phyloP scores from a whole-genome alignment of 2,113 vertebrate species.

The Centropus unirufus region DNA sequence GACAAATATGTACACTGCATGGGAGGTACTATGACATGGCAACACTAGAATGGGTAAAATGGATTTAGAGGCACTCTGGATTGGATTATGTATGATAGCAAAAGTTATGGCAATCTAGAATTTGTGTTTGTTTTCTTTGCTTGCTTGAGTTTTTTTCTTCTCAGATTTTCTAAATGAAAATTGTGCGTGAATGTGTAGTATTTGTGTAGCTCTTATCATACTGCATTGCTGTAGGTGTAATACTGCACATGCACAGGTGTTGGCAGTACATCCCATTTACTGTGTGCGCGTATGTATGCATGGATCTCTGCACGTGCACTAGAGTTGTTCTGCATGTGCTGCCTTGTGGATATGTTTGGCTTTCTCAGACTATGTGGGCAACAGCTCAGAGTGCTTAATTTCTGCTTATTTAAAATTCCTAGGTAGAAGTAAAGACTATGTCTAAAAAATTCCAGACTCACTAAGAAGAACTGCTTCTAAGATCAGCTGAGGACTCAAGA shows the following conservation, averaged over 20 bases:
- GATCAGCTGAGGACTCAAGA: not conserved
- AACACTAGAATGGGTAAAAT: not conserved
- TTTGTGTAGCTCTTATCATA: not conserved
- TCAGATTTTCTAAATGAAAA: not conserved
- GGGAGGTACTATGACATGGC: not conserved
- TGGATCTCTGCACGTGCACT: not conserved
- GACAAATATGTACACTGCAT: not conserved
- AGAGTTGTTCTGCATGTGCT: not conserved
- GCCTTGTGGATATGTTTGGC: not conserved
- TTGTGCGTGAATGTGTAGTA: not conserved
- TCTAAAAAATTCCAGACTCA: not conserved
- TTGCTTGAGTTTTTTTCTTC: not conserved
- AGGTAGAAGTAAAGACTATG: not conserved
- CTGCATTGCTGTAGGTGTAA: not conserved
- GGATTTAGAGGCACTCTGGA: not conserved
- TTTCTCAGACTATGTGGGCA: not conserved
- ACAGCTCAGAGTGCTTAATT: not conserved
- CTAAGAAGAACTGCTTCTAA: not conserved
- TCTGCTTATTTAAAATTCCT: not conserved
- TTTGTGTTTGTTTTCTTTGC: not conserved
- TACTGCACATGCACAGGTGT: fast-evolving
- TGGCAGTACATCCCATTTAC: not conserved
- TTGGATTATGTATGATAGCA: not conserved
- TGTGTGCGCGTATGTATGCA: too few species aligned
- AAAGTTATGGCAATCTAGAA: not conserved